Percentiles rank a stretch among this genome's conserved stretches.
These are phyloP conservation scores for Andrena chrysosceles DNA, from an alignment of 2,888 invertebrate genomes.

Conservation along the genomic window DNA sequence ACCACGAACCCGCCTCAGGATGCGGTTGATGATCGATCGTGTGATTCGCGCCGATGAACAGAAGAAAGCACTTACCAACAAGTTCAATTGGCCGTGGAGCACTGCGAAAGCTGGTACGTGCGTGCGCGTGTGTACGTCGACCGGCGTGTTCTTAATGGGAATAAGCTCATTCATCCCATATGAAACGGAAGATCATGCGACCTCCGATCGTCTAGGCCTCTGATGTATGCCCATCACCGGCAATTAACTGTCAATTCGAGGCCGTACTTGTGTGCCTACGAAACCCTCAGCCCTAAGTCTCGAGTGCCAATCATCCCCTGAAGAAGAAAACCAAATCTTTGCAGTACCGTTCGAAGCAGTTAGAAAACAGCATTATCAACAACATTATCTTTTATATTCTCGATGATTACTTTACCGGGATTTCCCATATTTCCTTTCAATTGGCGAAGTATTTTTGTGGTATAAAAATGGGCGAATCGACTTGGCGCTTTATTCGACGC, in stretches of 20 bases:
- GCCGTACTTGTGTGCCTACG: conserved; percentile 64
- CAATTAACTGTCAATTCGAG: conserved; percentile 78
- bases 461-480: not conserved
- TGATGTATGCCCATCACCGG: conserved; percentile 73
- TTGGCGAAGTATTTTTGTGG: not conserved
- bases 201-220: conserved; percentile 70
- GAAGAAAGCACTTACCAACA: conserved; percentile 66
- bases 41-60: conserved; percentile 58
- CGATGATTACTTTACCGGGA: not conserved
- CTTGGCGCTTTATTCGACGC: too few species aligned
- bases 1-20: conserved; percentile 39
- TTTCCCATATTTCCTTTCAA: too few species aligned
- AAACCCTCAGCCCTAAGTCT: conserved; percentile 54
- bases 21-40: conserved; percentile 64
- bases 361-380: not conserved
- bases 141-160: conserved; percentile 72
- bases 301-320: conserved; percentile 52
- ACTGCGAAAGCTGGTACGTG: conserved; percentile 61
- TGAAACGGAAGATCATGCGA: conserved; percentile 77
- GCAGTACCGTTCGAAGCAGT: not conserved
- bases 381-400: not conserved
- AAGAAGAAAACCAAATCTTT: conserved; percentile 29
- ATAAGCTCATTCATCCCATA: conserved; percentile 79
- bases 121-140: conserved; percentile 33
- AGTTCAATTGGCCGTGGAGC: conserved; percentile 69